These are phyloP conservation scores for Platyura marginata DNA, from an alignment of 1,140 invertebrate species.

Conservation along the genomic window DNA sequence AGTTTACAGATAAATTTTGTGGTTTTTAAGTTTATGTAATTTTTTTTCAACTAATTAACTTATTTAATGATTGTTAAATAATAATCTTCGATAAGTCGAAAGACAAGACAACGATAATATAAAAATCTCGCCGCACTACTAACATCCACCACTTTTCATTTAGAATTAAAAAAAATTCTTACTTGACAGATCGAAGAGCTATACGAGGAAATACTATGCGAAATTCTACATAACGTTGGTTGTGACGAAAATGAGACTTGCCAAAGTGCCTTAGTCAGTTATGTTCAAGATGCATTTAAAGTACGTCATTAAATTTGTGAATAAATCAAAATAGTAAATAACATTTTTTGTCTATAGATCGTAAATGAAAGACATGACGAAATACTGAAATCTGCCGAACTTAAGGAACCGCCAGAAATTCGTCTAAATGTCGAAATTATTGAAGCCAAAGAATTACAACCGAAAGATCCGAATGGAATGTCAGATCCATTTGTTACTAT, in stretches of 20 bases:
- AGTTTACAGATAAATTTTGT: too few relatives aligned
- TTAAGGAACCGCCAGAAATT: constrained; percentile 76
- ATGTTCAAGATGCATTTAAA: constrained; percentile 78
- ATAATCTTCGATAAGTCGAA: too few relatives aligned
- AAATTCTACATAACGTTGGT: constrained; percentile 84
- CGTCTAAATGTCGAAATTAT: constrained; percentile 83
- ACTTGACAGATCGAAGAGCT: constrained; percentile 78
- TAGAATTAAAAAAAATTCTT: too few relatives aligned
- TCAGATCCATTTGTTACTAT: constrained; percentile 89
- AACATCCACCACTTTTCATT: too few relatives aligned
- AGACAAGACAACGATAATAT: too few relatives aligned
- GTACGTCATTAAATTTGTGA: neutral
- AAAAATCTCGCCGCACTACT: too few relatives aligned
- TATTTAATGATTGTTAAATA: too few relatives aligned
- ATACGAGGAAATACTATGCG: constrained; percentile 81
- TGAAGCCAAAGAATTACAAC: constrained; percentile 77
- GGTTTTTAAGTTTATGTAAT: too few relatives aligned
- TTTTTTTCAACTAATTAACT: too few relatives aligned
- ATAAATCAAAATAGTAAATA: neutral
- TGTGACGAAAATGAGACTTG: constrained; percentile 49
- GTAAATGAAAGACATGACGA: constrained; percentile 50
- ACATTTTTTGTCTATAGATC: constrained; percentile 18
- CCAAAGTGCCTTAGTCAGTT: constrained; percentile 50
- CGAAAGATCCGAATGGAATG: constrained; percentile 90
- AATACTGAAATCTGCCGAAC: constrained; percentile 43